Base-by-base conservation (phyloP, 2,797 vertebrate species). In the Platyrinchus mystaceus region DNA sequence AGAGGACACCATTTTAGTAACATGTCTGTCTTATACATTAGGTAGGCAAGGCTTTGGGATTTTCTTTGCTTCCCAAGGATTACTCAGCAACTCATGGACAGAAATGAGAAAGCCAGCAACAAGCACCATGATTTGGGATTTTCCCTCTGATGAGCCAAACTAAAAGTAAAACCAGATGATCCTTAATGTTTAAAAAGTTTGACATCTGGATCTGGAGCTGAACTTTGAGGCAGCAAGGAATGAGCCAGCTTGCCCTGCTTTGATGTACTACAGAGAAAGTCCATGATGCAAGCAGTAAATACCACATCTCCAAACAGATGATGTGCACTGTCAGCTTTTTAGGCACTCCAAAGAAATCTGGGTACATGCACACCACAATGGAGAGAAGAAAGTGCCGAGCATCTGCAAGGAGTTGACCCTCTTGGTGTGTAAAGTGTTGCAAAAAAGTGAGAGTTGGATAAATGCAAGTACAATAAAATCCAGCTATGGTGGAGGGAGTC, bases 51-150 rank as follows among this genome's bases (percentile, higher is more conserved):
- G 60, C 60, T 71, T 71, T 0, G 0, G 37, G 68, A 21, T 91
- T 68, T 80, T 85, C 78, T 89, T 90, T 68, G 58, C 69, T 90
- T 91, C 37, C 56, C 26, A 26, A 47, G 71, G 85, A 70, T 93
- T 85, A 55, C 1, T 3, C 46, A 47, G 75, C 56, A 27, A 2
- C 52, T 74, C 24, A 6, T 66, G 13, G 43, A 74, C 39, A 78
- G 62, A 83, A 68, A 37, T 10, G 15, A 94, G 66, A 41, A 91
- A 69, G 39, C 46, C 36, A 63, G 34, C 32, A 24, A 68, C 49
- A 52, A 53, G 69, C 7, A 2, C 58, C 7, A 10, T 52, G 59
- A 59, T 62, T 60, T 70, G 77, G 59, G 83, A 44, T 81, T 82
- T 88, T 81, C 49, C 62, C 30, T 70, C 22, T 59, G 26, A 69